Evolutionary conservation across 2,113 vertebrate species (phyloP).

Genomic region (Dasyurus viverrinus): DNA sequence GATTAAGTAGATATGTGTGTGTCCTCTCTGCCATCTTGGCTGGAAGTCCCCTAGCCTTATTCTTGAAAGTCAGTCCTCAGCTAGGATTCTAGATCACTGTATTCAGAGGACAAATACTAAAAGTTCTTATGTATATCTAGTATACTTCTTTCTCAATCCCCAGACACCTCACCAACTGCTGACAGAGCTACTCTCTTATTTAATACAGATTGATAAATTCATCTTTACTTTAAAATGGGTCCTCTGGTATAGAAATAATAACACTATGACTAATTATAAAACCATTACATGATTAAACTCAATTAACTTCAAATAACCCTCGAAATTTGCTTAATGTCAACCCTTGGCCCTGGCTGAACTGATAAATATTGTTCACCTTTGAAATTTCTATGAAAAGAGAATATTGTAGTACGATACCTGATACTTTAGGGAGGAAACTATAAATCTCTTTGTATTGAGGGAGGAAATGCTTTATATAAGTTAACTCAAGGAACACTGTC

Average conservation of each 20-base stretch:
- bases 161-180: background rate
- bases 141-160: background rate
- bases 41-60: background rate
- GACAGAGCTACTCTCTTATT: conserved; percentile 23
- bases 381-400: conserved; percentile 66
- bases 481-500: rapidly evolving
- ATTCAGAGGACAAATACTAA: background rate
- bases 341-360: conserved; percentile 80
- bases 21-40: too few species aligned
- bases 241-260: conserved; percentile 75
- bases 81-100: background rate
- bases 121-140: conserved; percentile 29
- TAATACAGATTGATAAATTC: conserved; percentile 48
- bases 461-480: background rate
- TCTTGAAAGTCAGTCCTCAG: background rate
- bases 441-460: background rate
- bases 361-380: conserved; percentile 78
- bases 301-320: conserved; percentile 87
- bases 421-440: background rate
- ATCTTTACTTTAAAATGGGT: conserved; percentile 56
- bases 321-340: conserved; percentile 85
- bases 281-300: conserved; percentile 84
- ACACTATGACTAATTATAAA: conserved; percentile 83
- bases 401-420: conserved; percentile 15
- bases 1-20: too few species aligned